Base-by-base conservation (phyloP, 2,797 vertebrate species). In the Sebastes minor region DNA sequence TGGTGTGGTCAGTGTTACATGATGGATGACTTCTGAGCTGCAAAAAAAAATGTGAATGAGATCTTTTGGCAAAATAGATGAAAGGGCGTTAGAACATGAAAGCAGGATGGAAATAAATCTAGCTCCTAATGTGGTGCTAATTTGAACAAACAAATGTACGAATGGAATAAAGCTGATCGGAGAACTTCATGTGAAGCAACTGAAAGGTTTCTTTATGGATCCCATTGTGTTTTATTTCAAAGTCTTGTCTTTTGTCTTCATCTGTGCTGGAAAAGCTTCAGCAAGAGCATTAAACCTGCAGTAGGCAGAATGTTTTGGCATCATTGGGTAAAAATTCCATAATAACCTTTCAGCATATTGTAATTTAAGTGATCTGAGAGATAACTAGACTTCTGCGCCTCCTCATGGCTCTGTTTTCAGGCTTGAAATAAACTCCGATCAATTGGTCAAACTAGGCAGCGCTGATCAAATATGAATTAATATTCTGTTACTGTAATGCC, bases 81-180 rank as follows among this genome's bases (percentile, higher is more conserved):
- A 49, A 61, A 73, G 23, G 33, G 49, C 32, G 9, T 71, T 22
- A 64, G 30, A 74, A 52, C 14, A 71, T 33, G 72, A 80, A 72
- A 38, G 32, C 55, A 66, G 62, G 23, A 64, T 65, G 70, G 62
- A 70, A 68, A 59, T 46, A 66, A 23, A 42, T n/a, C 25, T 73
- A 49, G 56, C 71, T 81, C 18, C 35, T 68, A 55, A 74, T 64
- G 59, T 81, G 78, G 27, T 59, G 38, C 63, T 71, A 42, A 86
- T 86, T 86, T 80, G 55, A 83, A 73, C 13, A 74, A 76, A 84
- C 53, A 83, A 87, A 80, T 69, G 16, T n/a, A 52, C 20, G 8
- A 71, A 46, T 67, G 33, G 20, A 76, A 68, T 27, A 38, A 70
- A 3, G 33, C n/a, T 30, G 5, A 60, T 56, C 25, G 52, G 62